These are phyloP conservation scores for Ectemnius lituratus DNA, from an alignment of 2,888 invertebrate genomes.

Conservation along the genomic window DNA sequence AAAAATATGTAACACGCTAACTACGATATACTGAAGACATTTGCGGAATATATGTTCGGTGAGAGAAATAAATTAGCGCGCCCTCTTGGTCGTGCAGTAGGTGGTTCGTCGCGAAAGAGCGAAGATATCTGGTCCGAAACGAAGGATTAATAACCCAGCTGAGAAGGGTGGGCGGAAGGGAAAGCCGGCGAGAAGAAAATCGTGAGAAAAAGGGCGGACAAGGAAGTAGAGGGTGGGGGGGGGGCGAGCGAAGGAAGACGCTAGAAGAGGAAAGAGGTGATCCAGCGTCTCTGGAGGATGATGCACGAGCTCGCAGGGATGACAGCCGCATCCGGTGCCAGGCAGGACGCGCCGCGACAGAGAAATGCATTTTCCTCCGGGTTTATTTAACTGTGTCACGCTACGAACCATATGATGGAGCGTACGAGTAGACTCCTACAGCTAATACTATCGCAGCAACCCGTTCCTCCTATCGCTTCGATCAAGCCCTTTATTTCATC, in stretches of 20 bases:
- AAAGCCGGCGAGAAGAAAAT: conserved; percentile 18
- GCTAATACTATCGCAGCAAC: conserved; percentile 40
- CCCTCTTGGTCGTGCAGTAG: conserved; percentile 31
- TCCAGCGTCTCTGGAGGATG: conserved; percentile 62
- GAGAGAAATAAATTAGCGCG: conserved; percentile 47
- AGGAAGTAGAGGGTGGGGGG: neutral
- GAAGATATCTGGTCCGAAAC: conserved; percentile 56
- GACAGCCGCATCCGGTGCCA: conserved; percentile 68
- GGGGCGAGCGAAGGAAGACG: conserved; percentile 4
- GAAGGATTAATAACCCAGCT: conserved; percentile 62
- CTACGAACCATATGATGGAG: conserved; percentile 53
- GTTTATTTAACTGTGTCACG: conserved; percentile 61
- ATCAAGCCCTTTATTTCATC: conserved; percentile 18
- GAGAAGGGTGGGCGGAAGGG: conserved; percentile 10
- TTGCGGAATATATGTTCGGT: too few species aligned
- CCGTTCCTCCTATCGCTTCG: conserved; percentile 1
- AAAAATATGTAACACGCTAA: too few species aligned
- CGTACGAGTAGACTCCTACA: conserved; percentile 46
- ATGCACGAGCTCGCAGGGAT: conserved; percentile 65
- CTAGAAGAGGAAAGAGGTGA: conserved; percentile 37
- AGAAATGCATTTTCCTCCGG: conserved; percentile 57
- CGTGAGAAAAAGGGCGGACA: conserved; percentile 11
- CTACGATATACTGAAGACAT: too few species aligned
- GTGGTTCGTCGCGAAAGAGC: conserved; percentile 32
- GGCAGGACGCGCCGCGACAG: conserved; percentile 38